These are phyloP conservation scores for Lumbricus terrestris DNA, from an alignment of 2,888 invertebrate species.

Conservation along the genomic window DNA sequence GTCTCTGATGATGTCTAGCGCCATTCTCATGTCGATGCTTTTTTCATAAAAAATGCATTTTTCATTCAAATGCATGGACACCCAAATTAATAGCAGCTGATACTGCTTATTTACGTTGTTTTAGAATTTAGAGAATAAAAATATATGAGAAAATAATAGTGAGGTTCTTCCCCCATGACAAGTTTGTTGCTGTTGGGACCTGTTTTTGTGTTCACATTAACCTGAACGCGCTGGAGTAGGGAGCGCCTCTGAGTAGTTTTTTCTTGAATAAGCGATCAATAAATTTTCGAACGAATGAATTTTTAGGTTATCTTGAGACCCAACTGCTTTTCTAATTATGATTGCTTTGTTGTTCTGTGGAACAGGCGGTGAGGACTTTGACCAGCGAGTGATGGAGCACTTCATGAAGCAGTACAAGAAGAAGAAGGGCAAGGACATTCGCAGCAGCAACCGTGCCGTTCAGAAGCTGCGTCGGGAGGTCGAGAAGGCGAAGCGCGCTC, in stretches of 20 bases:
- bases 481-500: conserved; percentile 92
- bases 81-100: no score
- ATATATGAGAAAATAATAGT: not conserved
- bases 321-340: not conserved
- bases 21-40: no score
- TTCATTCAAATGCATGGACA: no score
- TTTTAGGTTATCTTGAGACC: no score
- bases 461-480: conserved; percentile 95
- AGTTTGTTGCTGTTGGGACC: not conserved
- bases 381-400: conserved; percentile 96
- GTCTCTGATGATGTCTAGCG: no score
- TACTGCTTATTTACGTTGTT: not conserved
- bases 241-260: no score
- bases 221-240: no score
- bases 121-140: not conserved
- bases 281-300: no score
- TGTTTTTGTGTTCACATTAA: no score
- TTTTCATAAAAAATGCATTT: no score
- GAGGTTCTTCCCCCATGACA: not conserved
- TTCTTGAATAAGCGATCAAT: no score
- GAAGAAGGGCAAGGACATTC: conserved; percentile 95
- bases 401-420: conserved; percentile 98
- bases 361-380: conserved; percentile 91
- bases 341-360: not conserved
- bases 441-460: conserved; percentile 87